Base-by-base conservation (phyloP, 2,797 vertebrate genomes). In the Pipistrellus kuhlii region DNA sequence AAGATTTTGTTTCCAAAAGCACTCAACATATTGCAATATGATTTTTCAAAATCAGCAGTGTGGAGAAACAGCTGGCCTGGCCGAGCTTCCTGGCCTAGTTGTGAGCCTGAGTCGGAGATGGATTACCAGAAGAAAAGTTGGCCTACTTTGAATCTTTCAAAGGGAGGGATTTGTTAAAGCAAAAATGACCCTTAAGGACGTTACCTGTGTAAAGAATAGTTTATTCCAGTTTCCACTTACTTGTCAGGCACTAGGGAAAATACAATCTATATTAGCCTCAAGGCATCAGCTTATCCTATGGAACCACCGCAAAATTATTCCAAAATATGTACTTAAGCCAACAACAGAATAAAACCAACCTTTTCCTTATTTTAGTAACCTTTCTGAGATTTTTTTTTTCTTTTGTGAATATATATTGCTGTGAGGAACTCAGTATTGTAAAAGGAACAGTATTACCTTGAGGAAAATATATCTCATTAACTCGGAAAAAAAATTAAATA, bases 101-200 rank as follows among this genome's bases (percentile, higher is more conserved):
- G 64, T 94, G 21, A 92, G 48, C 53, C 21, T 41, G 55, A 77
- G 3, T 90, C 17, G 78, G 69, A 85, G 92, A 93, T 44, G 3
- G 55, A 90, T 94, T 94, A 57, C 25, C 44, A 53, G 44, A 84
- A 92, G 71, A 76, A 87, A 94, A 88, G 48, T 81, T 97, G 93
- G 93, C 88, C 89, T 97, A 92, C 44, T 96, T 96, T 92, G 75
- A 92, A 48, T 88, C n/a, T 90, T 85, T 38, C 64, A 23, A 25
- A 64, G 73, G n/a, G 55, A 88, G 2, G 15, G 48, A 14, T 88
- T 94, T 77, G 12, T 78, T 94, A 90, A 84, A 84, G 71, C 21
- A 90, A 88, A 94, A 94, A 85, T 84, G 82, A 88, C 66, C 48
- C 71, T 81, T 71, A 90, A 94, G 64, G 78, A 93, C 1, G 1